A percentile compares a stretch with the other conserved stretches of the same genome.
phyloP scores from a whole-genome alignment of 2,888 invertebrate species.

The Ophioninae sp. region DNA sequence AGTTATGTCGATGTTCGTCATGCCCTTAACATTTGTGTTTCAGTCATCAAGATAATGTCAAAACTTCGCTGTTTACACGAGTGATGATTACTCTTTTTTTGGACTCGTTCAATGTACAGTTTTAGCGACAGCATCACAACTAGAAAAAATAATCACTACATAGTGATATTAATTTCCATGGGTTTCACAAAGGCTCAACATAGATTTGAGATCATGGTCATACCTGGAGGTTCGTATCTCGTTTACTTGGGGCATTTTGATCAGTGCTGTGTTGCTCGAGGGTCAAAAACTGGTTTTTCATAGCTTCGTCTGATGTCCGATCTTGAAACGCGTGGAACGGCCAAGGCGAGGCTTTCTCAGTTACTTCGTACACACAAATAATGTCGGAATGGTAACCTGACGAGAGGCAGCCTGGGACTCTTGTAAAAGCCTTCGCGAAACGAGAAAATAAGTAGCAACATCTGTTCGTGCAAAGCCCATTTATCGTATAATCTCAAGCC shows the following conservation, averaged over 20 bases:
- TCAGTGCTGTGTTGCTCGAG: conserved; percentile 26
- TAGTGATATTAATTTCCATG: conserved; percentile 31
- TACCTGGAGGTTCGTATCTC: conserved; percentile 45
- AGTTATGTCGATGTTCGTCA: too few relatives aligned
- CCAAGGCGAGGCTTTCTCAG: conserved; percentile 37
- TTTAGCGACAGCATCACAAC: conserved; percentile 39
- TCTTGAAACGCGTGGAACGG: conserved; percentile 28
- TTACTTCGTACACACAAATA: conserved; percentile 46
- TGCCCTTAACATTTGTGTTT: conserved; percentile 1
- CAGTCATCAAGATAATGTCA: background rate
- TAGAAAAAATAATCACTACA: background rate
- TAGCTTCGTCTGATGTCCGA: conserved; percentile 37
- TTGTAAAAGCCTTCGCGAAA: conserved; percentile 30
- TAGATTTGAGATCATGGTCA: conserved; percentile 55
- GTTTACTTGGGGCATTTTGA: conserved; percentile 47
- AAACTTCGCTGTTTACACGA: background rate
- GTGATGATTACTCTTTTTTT: background rate
- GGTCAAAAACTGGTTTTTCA: conserved; percentile 59
- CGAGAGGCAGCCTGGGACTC: conserved; percentile 12
- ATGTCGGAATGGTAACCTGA: conserved; percentile 23
- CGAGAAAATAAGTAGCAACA: conserved; percentile 51
- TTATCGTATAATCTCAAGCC: conserved; percentile 17
- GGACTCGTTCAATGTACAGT: background rate
- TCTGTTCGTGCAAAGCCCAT: conserved; percentile 35
- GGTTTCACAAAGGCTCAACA: conserved; percentile 10